A percentile compares a stretch with the other conserved stretches of the same genome.
phyloP scores from a whole-genome alignment of 2,113 vertebrate species.

The Crocuta crocuta region DNA sequence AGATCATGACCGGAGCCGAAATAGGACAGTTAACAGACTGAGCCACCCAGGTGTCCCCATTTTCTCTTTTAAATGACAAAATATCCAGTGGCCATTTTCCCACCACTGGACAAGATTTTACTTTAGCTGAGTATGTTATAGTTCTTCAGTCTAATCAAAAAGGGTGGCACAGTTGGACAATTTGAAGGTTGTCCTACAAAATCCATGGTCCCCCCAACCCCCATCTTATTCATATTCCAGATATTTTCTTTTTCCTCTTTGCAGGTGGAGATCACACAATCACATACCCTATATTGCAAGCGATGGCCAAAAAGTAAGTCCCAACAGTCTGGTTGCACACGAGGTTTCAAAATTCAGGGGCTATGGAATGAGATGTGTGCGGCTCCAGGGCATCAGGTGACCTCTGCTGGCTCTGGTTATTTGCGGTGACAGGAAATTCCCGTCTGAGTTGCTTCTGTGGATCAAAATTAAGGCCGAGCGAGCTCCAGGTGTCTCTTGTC shows the following conservation, averaged over 20 bases:
- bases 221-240: neutral
- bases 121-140: neutral
- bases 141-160: neutral
- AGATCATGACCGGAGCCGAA: neutral
- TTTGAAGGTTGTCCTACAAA: neutral
- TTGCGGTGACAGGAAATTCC: neutral
- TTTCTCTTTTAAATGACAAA: neutral
- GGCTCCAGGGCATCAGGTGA: neutral
- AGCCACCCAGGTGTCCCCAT: neutral
- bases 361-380: neutral
- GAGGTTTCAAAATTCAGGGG: neutral
- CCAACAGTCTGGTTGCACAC: neutral
- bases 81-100: neutral
- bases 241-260: neutral
- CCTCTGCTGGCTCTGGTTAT: neutral
- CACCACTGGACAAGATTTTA: neutral
- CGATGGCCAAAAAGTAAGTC: constrained; percentile 92
- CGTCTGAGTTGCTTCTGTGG: neutral
- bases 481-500: constrained; percentile 54
- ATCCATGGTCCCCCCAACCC: too few species aligned
- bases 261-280: constrained; percentile 97
- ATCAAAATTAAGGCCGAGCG: neutral
- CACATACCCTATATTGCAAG: constrained; percentile 96
- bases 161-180: neutral
- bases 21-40: neutral